Percentiles rank a stretch among this genome's conserved stretches.
These are phyloP conservation scores for Xenops minutus DNA, from an alignment of 2,797 vertebrate genomes.

Conservation along the genomic window DNA sequence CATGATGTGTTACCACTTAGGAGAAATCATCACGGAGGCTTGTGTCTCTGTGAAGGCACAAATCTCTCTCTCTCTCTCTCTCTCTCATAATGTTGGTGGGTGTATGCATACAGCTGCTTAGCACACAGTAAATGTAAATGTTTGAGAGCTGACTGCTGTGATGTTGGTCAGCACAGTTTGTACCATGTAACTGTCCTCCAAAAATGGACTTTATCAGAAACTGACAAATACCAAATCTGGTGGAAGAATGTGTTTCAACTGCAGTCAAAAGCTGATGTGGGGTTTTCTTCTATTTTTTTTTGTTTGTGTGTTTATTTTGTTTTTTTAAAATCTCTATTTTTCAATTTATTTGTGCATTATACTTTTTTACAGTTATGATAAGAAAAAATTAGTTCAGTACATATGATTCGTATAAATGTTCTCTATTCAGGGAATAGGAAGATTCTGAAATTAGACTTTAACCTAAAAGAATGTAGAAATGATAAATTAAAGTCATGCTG, in stretches of 20 bases:
- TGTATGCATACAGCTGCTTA: background rate
- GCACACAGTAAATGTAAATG: background rate
- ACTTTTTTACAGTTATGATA: background rate
- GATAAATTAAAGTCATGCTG: background rate
- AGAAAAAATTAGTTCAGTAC: background rate
- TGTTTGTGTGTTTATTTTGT: no score
- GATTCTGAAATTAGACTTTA: background rate
- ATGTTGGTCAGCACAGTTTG: background rate
- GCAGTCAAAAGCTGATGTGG: background rate
- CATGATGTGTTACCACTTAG: background rate
- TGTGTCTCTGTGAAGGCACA: background rate
- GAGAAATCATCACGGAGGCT: accelerated
- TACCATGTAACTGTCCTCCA: accelerated
- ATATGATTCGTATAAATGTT: background rate
- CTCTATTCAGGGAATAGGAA: background rate
- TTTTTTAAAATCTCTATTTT: background rate
- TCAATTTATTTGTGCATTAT: background rate
- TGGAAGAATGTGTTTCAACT: background rate
- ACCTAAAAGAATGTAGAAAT: background rate
- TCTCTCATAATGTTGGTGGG: background rate
- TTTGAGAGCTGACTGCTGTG: background rate
- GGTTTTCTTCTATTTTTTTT: background rate
- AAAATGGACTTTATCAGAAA: background rate
- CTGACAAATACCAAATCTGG: background rate
- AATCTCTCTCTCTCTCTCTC: no score